Conservation (phyloP, 2,113 vertebrate genomes). For the Rattus rattus region DNA sequence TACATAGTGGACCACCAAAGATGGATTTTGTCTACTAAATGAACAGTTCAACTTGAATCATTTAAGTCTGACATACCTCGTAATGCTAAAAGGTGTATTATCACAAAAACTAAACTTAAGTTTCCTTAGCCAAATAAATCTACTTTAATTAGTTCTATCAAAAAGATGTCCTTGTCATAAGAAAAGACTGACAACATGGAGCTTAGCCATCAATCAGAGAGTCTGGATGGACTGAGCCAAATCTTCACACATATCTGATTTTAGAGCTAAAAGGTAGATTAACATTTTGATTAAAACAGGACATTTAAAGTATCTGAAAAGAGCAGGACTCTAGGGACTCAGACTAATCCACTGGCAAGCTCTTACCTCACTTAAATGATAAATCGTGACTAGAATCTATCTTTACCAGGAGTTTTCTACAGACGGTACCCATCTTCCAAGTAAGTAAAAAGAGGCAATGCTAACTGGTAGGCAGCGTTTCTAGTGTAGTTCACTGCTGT, state of each 20-base stretch:
- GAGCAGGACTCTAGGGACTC: neutral
- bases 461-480: constrained; percentile 53
- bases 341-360: constrained; percentile 23
- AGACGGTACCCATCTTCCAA: neutral
- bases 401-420: neutral
- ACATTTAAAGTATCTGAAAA: constrained; percentile 21
- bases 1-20: neutral
- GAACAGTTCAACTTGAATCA: neutral
- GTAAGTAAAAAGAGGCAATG: constrained; percentile 47
- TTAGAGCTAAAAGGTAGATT: constrained; percentile 35
- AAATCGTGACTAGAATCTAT: constrained; percentile 3
- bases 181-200: neutral
- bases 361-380: constrained; percentile 37
- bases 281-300: constrained; percentile 52
- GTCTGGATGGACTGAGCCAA: neutral
- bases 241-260: constrained; percentile 34
- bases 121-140: neutral
- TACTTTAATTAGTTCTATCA: constrained; percentile 46
- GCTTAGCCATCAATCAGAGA: neutral
- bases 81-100: neutral
- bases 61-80: neutral
- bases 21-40: neutral
- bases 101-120: neutral
- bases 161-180: neutral
- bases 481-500: neutral